Evolutionary conservation across 2,113 vertebrate species (phyloP).

Genomic region (Arvicanthis niloticus): DNA sequence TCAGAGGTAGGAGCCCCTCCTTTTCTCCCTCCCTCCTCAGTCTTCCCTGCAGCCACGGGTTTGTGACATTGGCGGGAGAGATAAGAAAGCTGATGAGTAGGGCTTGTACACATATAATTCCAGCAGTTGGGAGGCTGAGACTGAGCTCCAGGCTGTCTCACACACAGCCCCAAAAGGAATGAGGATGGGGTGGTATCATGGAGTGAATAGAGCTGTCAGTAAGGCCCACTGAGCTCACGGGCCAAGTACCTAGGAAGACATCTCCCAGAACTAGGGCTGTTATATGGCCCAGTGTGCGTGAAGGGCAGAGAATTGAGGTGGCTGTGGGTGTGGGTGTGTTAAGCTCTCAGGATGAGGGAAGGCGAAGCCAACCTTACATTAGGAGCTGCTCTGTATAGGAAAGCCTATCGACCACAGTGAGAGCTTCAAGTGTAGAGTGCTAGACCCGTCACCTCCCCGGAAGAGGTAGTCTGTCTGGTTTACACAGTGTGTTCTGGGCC

Average conservation of each 20-base stretch:
- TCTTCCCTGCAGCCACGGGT: not conserved
- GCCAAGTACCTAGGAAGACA: constrained; percentile 1
- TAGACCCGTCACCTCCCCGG: not conserved
- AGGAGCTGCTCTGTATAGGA: not conserved
- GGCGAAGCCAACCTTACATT: not conserved
- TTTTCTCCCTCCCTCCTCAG: not conserved
- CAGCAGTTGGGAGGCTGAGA: not conserved
- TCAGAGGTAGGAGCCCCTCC: constrained; percentile 21
- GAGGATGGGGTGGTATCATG: constrained; percentile 8
- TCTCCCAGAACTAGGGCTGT: constrained; percentile 9
- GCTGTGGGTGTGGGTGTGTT: not conserved
- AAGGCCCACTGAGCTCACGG: constrained; percentile 2
- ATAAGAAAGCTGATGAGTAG: not conserved
- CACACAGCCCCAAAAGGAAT: not conserved
- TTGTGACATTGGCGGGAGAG: not conserved
- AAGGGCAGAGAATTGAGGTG: not conserved
- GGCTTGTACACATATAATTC: not conserved
- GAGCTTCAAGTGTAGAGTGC: not conserved
- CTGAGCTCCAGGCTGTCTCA: not conserved
- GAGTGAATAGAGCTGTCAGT: constrained; percentile 24
- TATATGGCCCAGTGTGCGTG: not conserved
- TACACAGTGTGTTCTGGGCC: not conserved
- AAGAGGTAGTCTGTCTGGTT: not conserved
- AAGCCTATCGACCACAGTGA: constrained; percentile 31
- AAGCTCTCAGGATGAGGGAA: not conserved